Percentiles rank a stretch among this genome's conserved stretches.
These are phyloP conservation scores for Cariama cristata DNA, from an alignment of 2,113 vertebrate species.

Conservation along the genomic window DNA sequence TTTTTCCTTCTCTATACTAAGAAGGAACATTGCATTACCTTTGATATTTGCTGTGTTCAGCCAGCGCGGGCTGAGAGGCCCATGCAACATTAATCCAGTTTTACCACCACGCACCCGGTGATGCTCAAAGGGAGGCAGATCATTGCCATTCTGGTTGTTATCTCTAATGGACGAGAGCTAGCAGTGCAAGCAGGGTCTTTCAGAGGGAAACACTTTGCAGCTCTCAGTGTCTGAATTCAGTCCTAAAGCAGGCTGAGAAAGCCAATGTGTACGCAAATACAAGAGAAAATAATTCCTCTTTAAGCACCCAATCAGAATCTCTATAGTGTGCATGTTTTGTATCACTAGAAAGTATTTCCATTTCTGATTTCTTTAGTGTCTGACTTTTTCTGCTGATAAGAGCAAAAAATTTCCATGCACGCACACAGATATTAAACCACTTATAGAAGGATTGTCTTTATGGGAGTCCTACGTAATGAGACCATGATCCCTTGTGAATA, in stretches of 20 bases:
- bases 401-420: neutral
- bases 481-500: neutral
- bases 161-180: neutral
- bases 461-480: constrained; percentile 4
- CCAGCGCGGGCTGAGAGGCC: neutral
- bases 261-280: neutral
- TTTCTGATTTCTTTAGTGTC: neutral
- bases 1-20: neutral
- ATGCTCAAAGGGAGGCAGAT: neutral
- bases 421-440: neutral
- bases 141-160: neutral
- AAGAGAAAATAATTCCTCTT: neutral
- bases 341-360: neutral
- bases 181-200: neutral
- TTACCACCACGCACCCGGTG: neutral
- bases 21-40: constrained; percentile 48
- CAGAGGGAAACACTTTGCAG: neutral
- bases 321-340: neutral
- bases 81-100: constrained; percentile 53
- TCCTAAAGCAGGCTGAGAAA: neutral
- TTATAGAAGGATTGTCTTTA: neutral
- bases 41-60: constrained; percentile 61
- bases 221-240: neutral
- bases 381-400: neutral
- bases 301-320: neutral